Evolutionary conservation across 1,140 invertebrate genomes (phyloP).

Genomic region (Zaprionus ornatus): DNA sequence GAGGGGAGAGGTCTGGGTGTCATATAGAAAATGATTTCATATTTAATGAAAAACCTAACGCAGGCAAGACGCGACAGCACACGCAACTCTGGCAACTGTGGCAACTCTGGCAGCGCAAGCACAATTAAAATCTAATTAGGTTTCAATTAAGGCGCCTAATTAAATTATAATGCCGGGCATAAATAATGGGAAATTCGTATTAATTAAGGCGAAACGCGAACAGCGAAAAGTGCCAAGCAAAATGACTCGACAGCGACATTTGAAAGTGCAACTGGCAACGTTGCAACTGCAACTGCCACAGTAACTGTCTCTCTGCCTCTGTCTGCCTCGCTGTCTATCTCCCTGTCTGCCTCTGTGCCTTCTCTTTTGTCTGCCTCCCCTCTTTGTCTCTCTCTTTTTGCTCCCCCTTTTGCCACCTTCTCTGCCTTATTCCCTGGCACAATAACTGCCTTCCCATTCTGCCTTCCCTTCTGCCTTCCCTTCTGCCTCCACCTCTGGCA

Average conservation of each 20-base stretch:
- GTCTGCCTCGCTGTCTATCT: neutral
- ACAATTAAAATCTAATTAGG: conserved; percentile 78
- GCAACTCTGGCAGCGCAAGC: conserved; percentile 32
- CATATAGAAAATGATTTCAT: conserved; percentile 40
- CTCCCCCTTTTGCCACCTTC: neutral
- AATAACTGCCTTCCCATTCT: no score
- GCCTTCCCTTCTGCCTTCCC: no score
- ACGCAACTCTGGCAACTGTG: conserved; percentile 30
- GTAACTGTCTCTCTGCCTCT: neutral
- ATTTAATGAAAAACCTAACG: conserved; percentile 26
- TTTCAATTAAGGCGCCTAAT: conserved; percentile 79
- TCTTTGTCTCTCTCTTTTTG: no score
- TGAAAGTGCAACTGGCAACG: conserved; percentile 2
- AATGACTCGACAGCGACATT: conserved; percentile 34
- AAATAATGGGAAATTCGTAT: conserved; percentile 73
- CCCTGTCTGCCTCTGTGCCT: neutral
- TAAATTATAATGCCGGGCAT: conserved; percentile 75
- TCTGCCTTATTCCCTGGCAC: no score
- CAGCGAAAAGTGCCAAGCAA: conserved; percentile 16
- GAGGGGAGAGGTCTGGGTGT: neutral
- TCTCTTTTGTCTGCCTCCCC: neutral
- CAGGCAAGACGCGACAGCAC: conserved; percentile 11
- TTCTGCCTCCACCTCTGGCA: no score
- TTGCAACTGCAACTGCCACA: neutral
- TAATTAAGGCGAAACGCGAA: conserved; percentile 58